phyloP scores from a whole-genome alignment of 2,113 vertebrate genomes.

The Malaclemys terrapin region DNA sequence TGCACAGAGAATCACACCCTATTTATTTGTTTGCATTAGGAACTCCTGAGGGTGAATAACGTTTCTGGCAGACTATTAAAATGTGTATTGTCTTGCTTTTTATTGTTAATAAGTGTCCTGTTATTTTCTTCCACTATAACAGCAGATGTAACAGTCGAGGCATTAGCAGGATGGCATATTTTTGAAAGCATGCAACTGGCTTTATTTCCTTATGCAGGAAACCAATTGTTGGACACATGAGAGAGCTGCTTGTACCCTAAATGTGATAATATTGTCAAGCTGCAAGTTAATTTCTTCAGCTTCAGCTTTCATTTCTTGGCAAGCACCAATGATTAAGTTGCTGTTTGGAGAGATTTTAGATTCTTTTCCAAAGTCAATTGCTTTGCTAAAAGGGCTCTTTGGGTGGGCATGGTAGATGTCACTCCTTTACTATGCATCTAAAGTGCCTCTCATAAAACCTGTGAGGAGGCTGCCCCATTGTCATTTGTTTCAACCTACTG shows the following conservation, averaged over 20 bases:
- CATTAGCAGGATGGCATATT: neutral
- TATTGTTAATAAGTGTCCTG: fast-evolving
- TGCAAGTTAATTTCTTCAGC: constrained; percentile 8
- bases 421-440: neutral
- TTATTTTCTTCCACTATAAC: neutral
- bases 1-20: fast-evolving
- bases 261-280: neutral
- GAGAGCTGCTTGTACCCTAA: neutral
- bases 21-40: fast-evolving
- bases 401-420: neutral
- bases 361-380: constrained; percentile 31
- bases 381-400: constrained; percentile 19
- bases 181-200: constrained; percentile 8
- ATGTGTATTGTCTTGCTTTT: neutral
- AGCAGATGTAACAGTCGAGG: neutral
- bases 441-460: constrained; percentile 11
- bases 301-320: constrained; percentile 24
- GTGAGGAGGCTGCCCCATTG: neutral
- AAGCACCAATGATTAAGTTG: neutral
- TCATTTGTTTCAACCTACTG: neutral
- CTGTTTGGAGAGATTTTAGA: constrained; percentile 5
- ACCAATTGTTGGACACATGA: neutral
- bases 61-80: neutral
- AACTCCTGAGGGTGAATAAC: neutral
- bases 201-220: neutral